A percentile compares a stretch with the other conserved stretches of the same genome.
Conservation (phyloP, 2,113 vertebrate species). For the Macquaria australasica region DNA sequence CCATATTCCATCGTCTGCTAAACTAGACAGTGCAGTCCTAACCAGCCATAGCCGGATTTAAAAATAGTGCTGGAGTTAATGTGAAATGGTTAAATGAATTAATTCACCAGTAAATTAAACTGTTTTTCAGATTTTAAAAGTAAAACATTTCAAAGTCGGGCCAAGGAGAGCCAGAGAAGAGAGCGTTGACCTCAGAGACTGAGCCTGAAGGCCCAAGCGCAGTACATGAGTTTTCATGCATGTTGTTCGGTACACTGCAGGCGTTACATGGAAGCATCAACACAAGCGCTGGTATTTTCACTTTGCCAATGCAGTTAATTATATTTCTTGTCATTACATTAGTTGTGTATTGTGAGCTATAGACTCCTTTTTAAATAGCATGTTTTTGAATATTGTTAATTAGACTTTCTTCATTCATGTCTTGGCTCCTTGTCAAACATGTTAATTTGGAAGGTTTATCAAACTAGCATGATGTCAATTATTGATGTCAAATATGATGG, state of each 20-base stretch:
- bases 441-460: conserved; percentile 56
- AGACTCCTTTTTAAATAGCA: neutral
- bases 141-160: conserved; percentile 42
- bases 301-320: conserved; percentile 13
- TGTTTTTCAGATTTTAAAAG: conserved; percentile 29
- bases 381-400: conserved; percentile 17
- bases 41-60: conserved; percentile 41
- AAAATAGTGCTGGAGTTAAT: conserved; percentile 48
- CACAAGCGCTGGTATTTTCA: conserved; percentile 22
- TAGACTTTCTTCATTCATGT: conserved; percentile 19
- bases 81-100: conserved; percentile 32
- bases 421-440: conserved; percentile 40
- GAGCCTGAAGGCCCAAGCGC: conserved; percentile 23
- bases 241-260: conserved; percentile 13
- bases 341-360: conserved; percentile 6
- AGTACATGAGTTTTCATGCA: conserved; percentile 9
- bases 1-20: conserved; percentile 66
- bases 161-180: conserved; percentile 36
- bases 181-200: conserved; percentile 28
- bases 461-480: conserved; percentile 58
- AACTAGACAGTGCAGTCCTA: conserved; percentile 50
- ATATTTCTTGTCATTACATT: conserved; percentile 20
- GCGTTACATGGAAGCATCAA: conserved; percentile 4
- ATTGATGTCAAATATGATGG: conserved; percentile 47
- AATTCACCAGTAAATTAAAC: conserved; percentile 38